Base-by-base conservation (phyloP, 2,113 vertebrate species). In the Varanus komodoensis region DNA sequence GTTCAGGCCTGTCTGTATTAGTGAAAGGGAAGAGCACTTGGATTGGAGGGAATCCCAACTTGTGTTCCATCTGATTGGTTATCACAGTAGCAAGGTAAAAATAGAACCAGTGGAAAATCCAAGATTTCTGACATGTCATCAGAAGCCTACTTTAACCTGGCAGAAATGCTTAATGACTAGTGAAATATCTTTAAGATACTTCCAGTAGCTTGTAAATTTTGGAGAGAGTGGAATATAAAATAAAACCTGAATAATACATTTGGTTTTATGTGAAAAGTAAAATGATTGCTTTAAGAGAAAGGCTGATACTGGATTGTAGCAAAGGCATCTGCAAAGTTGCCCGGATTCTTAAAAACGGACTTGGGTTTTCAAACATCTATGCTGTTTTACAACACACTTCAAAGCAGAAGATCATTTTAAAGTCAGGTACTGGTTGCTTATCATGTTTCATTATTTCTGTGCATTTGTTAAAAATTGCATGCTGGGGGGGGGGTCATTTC, bases 11-110 rank as follows among this genome's bases (percentile, higher is more conserved):
- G 86, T 92, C 95, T 91, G 34, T 91, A 92, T 97, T 94, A 95
- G 96, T 93, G 94, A 95, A 96, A 97, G 95, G 96, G 97, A 96
- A 93, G 93, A 88, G 92, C 94, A 91, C 84, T 52, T 57, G 92
- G 74, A 85, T 79, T 93, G 95, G 92, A 96, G 91, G 84, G 89
- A 94, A 94, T 86, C 74, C 71, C 91, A 19, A 83, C 82, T 93
- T 89, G 50, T 90, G 14, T 74, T 95, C 90, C 82, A 9, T 92
- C 89, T 93, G 95, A 97, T 96, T 97, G 96, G 94, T 91, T 95
- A 89, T 93, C 87, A 89, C 93, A 93, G 64, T 90, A 91, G 67
- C 88, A 87, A 91, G 86, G 92, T 95, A 89, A 95, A 94, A 92
- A 95, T 90, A 96, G 93, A 97, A 83, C 57, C 23, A 84, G 89